phyloP scores from a whole-genome alignment of 2,113 vertebrate genomes.

The Ailurus styani region DNA sequence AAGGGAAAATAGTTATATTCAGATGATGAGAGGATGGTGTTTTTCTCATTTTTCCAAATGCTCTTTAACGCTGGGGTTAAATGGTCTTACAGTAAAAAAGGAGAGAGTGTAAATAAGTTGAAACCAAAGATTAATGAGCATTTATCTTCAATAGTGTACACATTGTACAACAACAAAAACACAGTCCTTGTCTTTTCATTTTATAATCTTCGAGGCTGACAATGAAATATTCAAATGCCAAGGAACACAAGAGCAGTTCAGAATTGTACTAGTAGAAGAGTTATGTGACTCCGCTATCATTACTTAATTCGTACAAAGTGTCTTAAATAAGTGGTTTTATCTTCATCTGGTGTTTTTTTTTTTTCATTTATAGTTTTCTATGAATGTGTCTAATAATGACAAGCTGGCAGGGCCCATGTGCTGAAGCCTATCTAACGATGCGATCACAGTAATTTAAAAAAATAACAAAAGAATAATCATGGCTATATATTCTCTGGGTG shows the following conservation, averaged over 20 bases:
- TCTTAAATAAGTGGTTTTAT: constrained; percentile 64
- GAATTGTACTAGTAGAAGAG: constrained; percentile 44
- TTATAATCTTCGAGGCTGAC: constrained; percentile 29
- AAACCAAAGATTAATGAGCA: constrained; percentile 58
- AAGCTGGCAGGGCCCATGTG: neutral
- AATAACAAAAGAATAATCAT: constrained; percentile 53
- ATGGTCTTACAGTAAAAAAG: constrained; percentile 12
- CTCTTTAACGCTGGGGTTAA: constrained; percentile 29
- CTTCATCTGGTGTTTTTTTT: constrained; percentile 42
- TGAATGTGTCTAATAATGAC: constrained; percentile 43
- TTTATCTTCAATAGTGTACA: constrained; percentile 55
- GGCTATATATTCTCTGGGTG: neutral
- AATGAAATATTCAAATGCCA: constrained; percentile 65
- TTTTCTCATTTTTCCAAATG: constrained; percentile 55
- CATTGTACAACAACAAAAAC: constrained; percentile 1
- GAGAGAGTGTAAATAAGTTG: constrained; percentile 39
- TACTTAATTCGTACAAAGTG: constrained; percentile 67
- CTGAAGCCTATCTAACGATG: constrained; percentile 30
- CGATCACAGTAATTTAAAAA: constrained; percentile 53
- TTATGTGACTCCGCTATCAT: constrained; percentile 54
- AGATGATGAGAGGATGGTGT: neutral
- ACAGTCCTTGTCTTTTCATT: constrained; percentile 48
- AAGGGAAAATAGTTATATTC: neutral
- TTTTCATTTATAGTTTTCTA: constrained; percentile 55
- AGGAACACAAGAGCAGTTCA: constrained; percentile 52